Evolutionary conservation across 2,888 invertebrate species (phyloP).

Genomic region (Venusia cambrica): DNA sequence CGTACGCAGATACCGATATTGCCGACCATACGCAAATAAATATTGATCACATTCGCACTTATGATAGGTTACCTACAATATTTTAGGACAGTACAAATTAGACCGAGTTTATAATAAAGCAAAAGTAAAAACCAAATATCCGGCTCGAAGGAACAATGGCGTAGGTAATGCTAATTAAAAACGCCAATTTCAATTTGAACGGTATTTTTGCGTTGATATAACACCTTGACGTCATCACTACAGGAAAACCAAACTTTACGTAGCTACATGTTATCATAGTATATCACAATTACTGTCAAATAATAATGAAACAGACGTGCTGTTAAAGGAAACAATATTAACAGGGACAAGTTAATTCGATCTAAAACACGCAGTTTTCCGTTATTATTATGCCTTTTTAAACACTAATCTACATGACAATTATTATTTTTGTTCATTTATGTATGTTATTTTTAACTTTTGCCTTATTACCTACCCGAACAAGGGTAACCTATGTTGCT

Average conservation of each 20-base stretch:
- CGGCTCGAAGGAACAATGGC: slow-evolving; percentile 1
- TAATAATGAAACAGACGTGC: too few species aligned
- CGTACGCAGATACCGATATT: slow-evolving; percentile 32
- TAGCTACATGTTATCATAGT: too few species aligned
- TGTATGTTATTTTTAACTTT: too few species aligned
- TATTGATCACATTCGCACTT: slow-evolving; percentile 38
- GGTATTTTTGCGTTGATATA: slow-evolving; percentile 13
- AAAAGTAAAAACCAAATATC: not conserved
- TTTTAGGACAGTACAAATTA: slow-evolving; percentile 27
- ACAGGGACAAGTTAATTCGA: too few species aligned
- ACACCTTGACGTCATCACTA: slow-evolving; percentile 18
- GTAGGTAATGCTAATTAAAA: slow-evolving; percentile 6
- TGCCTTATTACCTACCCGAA: too few species aligned
- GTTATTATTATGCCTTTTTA: too few species aligned
- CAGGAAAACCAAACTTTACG: slow-evolving; percentile 25
- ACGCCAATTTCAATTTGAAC: slow-evolving; percentile 4
- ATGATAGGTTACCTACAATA: slow-evolving; percentile 26
- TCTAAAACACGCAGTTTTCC: too few species aligned
- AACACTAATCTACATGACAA: too few species aligned
- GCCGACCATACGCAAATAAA: slow-evolving; percentile 56
- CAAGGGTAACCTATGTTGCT: too few species aligned
- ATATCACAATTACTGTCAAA: slow-evolving; percentile 7
- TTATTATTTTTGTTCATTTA: too few species aligned
- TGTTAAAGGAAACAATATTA: too few species aligned
- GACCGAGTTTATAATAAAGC: slow-evolving; percentile 5